phyloP scores from a whole-genome alignment of 2,113 vertebrate genomes.

The Hiodon alosoides region DNA sequence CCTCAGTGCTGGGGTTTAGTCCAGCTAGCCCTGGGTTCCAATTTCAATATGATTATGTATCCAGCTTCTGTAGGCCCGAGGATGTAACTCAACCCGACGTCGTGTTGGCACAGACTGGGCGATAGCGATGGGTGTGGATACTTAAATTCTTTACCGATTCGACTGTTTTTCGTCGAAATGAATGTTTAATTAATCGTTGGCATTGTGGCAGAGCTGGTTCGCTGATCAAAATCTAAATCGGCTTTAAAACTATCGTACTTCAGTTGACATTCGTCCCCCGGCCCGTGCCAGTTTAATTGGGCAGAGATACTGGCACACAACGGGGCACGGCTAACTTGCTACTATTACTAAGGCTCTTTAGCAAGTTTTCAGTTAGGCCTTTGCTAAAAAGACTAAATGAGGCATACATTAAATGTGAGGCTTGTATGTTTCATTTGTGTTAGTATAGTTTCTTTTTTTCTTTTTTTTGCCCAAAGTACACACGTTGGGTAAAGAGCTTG shows the following conservation, averaged over 20 bases:
- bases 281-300: slow-evolving; percentile 57
- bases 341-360: slow-evolving; percentile 24
- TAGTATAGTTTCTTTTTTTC: not conserved
- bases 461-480: not conserved
- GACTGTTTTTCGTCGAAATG: slow-evolving; percentile 39
- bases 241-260: slow-evolving; percentile 23
- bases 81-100: slow-evolving; percentile 43
- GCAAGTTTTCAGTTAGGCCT: not conserved
- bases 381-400: not conserved
- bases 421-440: slow-evolving; percentile 31
- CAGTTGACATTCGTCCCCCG: slow-evolving; percentile 29
- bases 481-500: not conserved
- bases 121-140: slow-evolving; percentile 30
- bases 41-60: too few relatives aligned
- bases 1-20: slow-evolving; percentile 45
- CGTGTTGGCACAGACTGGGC: slow-evolving; percentile 41
- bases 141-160: slow-evolving; percentile 44
- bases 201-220: not conserved
- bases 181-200: slow-evolving; percentile 9
- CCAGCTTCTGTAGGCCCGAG: slow-evolving; percentile 32
- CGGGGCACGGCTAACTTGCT: slow-evolving; percentile 50
- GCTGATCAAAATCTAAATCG: not conserved
- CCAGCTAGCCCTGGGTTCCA: slow-evolving; percentile 59
- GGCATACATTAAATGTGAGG: slow-evolving; percentile 45
- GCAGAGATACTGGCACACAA: slow-evolving; percentile 59